Conservation (phyloP, 2,888 invertebrate species). For the Apocheima hispidaria region DNA sequence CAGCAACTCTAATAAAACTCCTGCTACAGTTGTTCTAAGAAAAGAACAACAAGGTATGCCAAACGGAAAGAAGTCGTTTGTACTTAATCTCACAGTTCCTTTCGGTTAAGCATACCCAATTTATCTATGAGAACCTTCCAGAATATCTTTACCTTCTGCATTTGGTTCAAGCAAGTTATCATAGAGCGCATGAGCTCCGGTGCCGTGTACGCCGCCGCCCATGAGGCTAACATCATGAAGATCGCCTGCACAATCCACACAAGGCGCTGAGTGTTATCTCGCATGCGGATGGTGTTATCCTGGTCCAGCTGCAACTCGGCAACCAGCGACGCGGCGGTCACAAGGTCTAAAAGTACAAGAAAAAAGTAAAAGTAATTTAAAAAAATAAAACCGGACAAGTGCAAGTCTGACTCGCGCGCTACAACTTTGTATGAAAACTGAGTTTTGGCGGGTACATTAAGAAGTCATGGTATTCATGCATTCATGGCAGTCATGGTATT, state of each 20-base stretch:
- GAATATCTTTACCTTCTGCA: conserved; percentile 57
- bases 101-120: too few species aligned
- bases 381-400: neutral
- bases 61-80: too few species aligned
- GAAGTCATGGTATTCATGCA: too few species aligned
- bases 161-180: conserved; percentile 41
- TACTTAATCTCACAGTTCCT: too few species aligned
- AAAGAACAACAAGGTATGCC: too few species aligned
- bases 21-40: too few species aligned
- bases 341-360: neutral
- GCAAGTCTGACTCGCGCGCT: too few species aligned
- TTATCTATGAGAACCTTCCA: too few species aligned
- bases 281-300: neutral
- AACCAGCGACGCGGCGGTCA: neutral
- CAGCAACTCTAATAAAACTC: too few species aligned
- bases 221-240: conserved; percentile 36
- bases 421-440: too few species aligned
- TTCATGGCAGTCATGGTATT: too few species aligned
- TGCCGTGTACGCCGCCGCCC: conserved; percentile 40
- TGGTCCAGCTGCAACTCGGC: neutral
- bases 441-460: too few species aligned
- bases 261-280: conserved; percentile 21
- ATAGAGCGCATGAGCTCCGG: conserved; percentile 45
- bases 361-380: neutral
- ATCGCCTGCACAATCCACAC: conserved; percentile 45